Percentiles rank a stretch among this genome's conserved stretches.
These are phyloP conservation scores for Macrotus californicus DNA, from an alignment of 2,113 vertebrate species.

Conservation along the genomic window DNA sequence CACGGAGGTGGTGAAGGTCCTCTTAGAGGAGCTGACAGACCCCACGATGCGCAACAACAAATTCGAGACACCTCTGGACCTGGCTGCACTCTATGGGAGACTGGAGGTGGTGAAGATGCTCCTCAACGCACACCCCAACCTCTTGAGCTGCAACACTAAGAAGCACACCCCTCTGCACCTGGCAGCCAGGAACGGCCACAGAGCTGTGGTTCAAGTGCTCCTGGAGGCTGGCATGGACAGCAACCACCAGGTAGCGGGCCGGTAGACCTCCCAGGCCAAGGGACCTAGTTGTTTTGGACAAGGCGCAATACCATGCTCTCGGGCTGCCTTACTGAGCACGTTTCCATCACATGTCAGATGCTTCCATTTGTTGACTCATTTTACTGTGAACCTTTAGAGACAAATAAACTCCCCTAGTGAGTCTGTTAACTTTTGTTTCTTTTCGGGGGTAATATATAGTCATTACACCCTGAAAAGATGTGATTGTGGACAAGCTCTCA, in stretches of 20 bases:
- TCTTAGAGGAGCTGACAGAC: conserved; percentile 96
- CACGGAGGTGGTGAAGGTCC: conserved; percentile 91
- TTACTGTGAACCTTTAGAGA: not conserved
- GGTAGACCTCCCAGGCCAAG: accelerated
- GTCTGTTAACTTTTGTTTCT: not conserved
- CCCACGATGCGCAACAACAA: conserved; percentile 99
- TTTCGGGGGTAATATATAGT: not conserved
- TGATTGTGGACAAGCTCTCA: not conserved
- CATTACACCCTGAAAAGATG: conserved; percentile 45
- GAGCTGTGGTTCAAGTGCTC: conserved; percentile 92
- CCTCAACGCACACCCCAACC: conserved; percentile 94
- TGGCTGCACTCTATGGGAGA: conserved; percentile 95
- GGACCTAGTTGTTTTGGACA: not conserved
- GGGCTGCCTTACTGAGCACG: conserved; percentile 34
- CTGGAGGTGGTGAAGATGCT: conserved; percentile 97
- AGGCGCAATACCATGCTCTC: conserved; percentile 12
- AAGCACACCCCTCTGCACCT: conserved; percentile 96
- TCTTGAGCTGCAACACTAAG: conserved; percentile 93
- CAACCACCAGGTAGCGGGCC: conserved; percentile 90
- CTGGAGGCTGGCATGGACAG: conserved; percentile 96
- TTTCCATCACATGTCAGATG: not conserved
- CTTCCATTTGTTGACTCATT: conserved; percentile 27
- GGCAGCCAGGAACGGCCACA: conserved; percentile 95
- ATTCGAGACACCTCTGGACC: conserved; percentile 95
- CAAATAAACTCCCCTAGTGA: not conserved